phyloP scores from a whole-genome alignment of 2,888 invertebrate species.

The Bombylius major region DNA sequence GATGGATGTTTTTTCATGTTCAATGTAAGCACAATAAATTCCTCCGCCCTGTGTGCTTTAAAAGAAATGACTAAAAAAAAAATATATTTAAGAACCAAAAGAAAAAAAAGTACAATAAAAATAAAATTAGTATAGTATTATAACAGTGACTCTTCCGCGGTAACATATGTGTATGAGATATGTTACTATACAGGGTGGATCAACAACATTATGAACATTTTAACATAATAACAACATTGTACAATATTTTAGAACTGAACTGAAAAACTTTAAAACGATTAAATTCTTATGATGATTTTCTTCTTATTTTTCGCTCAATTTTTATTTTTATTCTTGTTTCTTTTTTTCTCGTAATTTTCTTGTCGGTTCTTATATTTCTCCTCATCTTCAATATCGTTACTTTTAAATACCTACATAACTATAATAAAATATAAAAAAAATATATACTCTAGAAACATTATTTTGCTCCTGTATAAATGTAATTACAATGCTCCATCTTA shows the following conservation, averaged over 20 bases:
- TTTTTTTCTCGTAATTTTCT: slow-evolving; percentile 9
- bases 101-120: too few species aligned
- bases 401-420: too few species aligned
- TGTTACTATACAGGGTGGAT: not conserved
- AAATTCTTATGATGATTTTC: slow-evolving; percentile 12
- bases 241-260: too few species aligned
- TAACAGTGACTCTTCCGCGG: not conserved
- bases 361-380: slow-evolving; percentile 10
- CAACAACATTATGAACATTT: not conserved
- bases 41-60: not conserved
- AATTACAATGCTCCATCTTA: slow-evolving; percentile 13
- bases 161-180: slow-evolving; percentile 6
- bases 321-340: not conserved
- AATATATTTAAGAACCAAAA: too few species aligned
- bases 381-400: not conserved
- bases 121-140: too few species aligned
- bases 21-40: not conserved
- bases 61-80: too few species aligned
- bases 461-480: slow-evolving; percentile 10
- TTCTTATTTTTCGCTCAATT: not conserved
- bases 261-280: slow-evolving; percentile 4
- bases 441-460: too few species aligned
- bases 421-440: too few species aligned
- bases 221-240: too few species aligned
- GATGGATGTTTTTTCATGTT: not conserved